phyloP scores from a whole-genome alignment of 64 coral and sea anemone species.

The Catalaphyllia jardinei region DNA sequence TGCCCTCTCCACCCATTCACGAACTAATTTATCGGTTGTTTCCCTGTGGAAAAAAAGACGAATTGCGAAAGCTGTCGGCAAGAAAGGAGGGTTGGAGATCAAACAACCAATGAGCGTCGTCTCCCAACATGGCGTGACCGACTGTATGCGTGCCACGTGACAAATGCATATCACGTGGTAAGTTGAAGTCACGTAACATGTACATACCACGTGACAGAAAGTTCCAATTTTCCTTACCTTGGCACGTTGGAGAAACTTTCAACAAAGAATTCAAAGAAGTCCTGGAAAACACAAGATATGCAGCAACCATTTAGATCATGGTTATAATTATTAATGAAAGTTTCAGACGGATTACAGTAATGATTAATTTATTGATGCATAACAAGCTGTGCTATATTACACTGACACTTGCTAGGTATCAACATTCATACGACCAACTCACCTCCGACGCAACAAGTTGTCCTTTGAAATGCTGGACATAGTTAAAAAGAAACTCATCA shows the following conservation, averaged over 20 bases:
- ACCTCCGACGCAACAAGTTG: constrained; percentile 94
- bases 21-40: constrained; percentile 16
- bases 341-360: too few relatives aligned
- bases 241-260: constrained; percentile 38
- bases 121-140: too few relatives aligned
- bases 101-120: too few relatives aligned
- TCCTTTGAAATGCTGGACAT: constrained; percentile 84
- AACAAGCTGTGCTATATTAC: too few relatives aligned
- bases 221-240: constrained; percentile 1
- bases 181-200: too few relatives aligned
- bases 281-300: constrained; percentile 30
- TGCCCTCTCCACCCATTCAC: constrained; percentile 59
- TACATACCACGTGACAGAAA: background rate
- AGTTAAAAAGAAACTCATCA: constrained; percentile 78
- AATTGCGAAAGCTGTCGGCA: too few relatives aligned
- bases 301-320: background rate
- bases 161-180: too few relatives aligned
- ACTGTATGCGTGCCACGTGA: too few relatives aligned
- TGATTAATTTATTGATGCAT: too few relatives aligned
- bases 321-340: background rate
- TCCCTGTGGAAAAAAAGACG: background rate
- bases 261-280: constrained; percentile 65
- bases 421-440: background rate
- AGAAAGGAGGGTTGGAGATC: too few relatives aligned
- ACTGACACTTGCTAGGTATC: too few relatives aligned